Evolutionary conservation across 2,888 invertebrate genomes (phyloP).

Genomic region (Cataglyphis albicans): DNA sequence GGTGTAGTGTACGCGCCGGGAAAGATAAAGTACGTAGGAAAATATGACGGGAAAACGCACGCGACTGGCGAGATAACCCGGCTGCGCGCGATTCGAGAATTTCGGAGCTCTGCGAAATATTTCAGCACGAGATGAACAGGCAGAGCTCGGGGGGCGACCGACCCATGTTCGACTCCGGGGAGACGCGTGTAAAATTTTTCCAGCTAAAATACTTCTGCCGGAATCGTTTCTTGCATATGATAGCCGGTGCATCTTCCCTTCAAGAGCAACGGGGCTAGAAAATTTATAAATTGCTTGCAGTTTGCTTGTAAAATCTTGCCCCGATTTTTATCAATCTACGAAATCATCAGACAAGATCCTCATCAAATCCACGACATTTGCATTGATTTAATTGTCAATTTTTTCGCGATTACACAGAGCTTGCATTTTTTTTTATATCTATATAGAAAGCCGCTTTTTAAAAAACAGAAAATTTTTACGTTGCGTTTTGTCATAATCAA

Average conservation of each 20-base stretch:
- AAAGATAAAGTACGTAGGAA: slow-evolving; percentile 56
- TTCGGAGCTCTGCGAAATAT: slow-evolving; percentile 51
- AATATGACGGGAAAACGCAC: slow-evolving; percentile 53
- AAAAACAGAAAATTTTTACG: background rate
- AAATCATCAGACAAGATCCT: background rate
- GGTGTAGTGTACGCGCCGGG: slow-evolving; percentile 54
- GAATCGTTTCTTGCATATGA: background rate
- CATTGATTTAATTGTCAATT: background rate
- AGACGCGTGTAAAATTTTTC: slow-evolving; percentile 37
- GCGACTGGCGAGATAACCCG: slow-evolving; percentile 19
- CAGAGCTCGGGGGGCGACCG: background rate
- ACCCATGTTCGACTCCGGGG: background rate
- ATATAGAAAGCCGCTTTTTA: background rate
- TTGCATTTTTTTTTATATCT: too few species aligned
- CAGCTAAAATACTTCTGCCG: background rate
- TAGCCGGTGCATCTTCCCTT: background rate
- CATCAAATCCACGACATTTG: background rate
- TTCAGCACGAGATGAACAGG: slow-evolving; percentile 22
- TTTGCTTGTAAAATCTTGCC: background rate
- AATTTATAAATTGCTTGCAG: slow-evolving; percentile 1
- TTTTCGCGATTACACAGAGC: background rate
- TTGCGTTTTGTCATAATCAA: background rate
- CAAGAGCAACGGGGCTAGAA: background rate
- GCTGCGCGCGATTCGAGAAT: slow-evolving; percentile 47
- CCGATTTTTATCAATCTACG: background rate